Percentiles rank a stretch among this genome's conserved stretches.
These are phyloP conservation scores for Eubucco bourcierii DNA, from an alignment of 2,113 vertebrate genomes.

Conservation along the genomic window DNA sequence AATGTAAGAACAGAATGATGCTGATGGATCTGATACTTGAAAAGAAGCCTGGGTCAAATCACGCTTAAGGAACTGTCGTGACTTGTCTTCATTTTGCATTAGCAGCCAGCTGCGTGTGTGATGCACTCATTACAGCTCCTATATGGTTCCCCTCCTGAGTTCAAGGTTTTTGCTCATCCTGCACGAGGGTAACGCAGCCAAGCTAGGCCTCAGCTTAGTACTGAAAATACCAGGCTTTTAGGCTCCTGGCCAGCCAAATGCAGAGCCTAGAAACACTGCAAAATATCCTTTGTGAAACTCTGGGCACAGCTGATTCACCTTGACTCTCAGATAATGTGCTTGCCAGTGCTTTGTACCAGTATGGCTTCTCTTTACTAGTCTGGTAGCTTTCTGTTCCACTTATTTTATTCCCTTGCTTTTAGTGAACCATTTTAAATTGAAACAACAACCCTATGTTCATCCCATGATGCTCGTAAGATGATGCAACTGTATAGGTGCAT, in stretches of 20 bases:
- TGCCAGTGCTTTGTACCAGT: neutral
- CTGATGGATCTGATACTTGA: rapidly evolving
- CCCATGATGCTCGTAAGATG: neutral
- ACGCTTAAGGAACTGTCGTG: neutral
- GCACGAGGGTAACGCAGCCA: neutral
- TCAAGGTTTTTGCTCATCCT: too few relatives aligned
- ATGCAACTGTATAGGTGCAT: neutral
- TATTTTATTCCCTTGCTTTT: neutral
- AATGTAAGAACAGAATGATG: rapidly evolving
- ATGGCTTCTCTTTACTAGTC: neutral
- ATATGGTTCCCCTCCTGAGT: rapidly evolving
- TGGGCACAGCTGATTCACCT: neutral
- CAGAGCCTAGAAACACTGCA: neutral
- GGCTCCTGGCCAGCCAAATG: neutral
- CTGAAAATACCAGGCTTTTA: rapidly evolving
- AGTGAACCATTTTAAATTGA: neutral
- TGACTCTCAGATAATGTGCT: neutral
- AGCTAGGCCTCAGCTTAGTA: neutral
- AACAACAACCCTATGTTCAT: neutral
- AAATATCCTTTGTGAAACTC: neutral
- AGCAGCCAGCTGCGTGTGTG: neutral
- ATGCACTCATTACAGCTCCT: too few relatives aligned
- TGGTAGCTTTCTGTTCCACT: neutral
- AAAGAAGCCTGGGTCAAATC: neutral
- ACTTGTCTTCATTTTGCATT: neutral